Evolutionary conservation across 2,113 vertebrate species (phyloP).

Genomic region (Cinclus mexicanus): DNA sequence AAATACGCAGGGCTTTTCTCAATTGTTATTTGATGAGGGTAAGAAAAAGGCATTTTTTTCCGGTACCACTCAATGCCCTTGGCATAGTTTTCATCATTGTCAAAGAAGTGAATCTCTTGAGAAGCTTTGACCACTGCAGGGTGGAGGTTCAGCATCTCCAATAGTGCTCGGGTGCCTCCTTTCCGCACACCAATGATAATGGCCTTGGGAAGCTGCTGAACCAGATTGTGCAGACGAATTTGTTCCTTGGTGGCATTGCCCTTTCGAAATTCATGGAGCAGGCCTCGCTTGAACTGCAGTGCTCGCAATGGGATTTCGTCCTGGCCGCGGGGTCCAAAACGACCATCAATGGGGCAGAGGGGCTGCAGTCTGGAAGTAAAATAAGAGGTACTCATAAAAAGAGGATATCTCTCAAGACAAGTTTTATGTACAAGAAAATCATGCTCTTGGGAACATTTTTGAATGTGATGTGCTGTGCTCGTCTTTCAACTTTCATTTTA

Average conservation of each 20-base stretch:
- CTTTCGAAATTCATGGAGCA: constrained; percentile 87
- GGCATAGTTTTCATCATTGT: constrained; percentile 94
- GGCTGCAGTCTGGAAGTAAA: constrained; percentile 84
- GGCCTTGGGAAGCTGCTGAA: constrained; percentile 92
- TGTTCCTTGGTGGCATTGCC: constrained; percentile 88
- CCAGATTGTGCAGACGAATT: constrained; percentile 85
- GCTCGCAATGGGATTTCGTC: constrained; percentile 84
- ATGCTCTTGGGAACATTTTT: not conserved
- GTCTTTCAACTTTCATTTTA: constrained; percentile 24
- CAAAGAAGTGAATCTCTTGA: constrained; percentile 97
- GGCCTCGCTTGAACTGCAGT: constrained; percentile 87
- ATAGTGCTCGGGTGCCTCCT: constrained; percentile 91
- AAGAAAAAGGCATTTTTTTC: constrained; percentile 96
- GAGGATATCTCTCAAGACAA: not conserved
- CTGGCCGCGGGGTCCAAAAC: constrained; percentile 70
- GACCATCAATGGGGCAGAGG: constrained; percentile 86
- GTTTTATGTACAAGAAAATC: not conserved
- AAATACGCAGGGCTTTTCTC: constrained; percentile 98
- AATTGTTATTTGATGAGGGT: constrained; percentile 94
- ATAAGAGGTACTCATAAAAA: not conserved
- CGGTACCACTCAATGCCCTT: constrained; percentile 94
- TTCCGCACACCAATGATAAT: constrained; percentile 96
- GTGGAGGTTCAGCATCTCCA: constrained; percentile 97
- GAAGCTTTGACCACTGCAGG: constrained; percentile 95
- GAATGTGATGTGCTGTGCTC: not conserved